A percentile compares a stretch with the other conserved stretches of the same genome.
These are phyloP conservation scores for Ditula angustiorana DNA, from an alignment of 2,888 invertebrate species.

Conservation along the genomic window DNA sequence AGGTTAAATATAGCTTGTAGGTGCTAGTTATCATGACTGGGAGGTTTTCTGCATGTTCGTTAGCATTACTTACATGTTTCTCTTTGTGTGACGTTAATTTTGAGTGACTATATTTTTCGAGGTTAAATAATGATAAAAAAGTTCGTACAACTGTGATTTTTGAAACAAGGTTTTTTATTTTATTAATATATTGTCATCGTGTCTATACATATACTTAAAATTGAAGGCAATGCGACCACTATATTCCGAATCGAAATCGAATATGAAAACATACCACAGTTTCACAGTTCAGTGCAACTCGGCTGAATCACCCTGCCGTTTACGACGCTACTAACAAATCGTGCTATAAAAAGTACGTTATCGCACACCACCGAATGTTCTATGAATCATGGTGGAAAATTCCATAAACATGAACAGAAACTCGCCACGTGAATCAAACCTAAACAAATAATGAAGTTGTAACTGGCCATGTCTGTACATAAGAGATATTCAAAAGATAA, in stretches of 20 bases:
- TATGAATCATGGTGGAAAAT: slow-evolving; percentile 26
- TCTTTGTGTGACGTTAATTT: no score
- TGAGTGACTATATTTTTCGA: no score
- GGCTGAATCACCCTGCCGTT: slow-evolving; percentile 23
- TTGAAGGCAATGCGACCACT: no score
- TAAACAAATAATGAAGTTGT: slow-evolving; percentile 13
- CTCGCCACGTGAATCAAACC: slow-evolving; percentile 5
- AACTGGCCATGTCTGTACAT: no score
- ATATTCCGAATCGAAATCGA: no score
- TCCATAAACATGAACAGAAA: background rate
- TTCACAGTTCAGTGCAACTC: background rate
- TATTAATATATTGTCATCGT: no score
- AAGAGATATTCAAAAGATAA: no score
- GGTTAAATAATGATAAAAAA: background rate
- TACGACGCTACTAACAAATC: slow-evolving; percentile 10
- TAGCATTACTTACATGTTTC: no score
- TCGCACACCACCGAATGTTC: slow-evolving; percentile 16
- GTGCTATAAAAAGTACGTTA: background rate
- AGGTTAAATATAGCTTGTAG: background rate
- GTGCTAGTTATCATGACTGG: background rate
- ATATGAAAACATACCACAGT: background rate
- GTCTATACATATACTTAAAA: no score
- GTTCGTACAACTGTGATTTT: background rate
- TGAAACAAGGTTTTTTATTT: background rate
- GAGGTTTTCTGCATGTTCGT: background rate